Conservation (phyloP, 2,797 vertebrate species). For the Clamator glandarius region DNA sequence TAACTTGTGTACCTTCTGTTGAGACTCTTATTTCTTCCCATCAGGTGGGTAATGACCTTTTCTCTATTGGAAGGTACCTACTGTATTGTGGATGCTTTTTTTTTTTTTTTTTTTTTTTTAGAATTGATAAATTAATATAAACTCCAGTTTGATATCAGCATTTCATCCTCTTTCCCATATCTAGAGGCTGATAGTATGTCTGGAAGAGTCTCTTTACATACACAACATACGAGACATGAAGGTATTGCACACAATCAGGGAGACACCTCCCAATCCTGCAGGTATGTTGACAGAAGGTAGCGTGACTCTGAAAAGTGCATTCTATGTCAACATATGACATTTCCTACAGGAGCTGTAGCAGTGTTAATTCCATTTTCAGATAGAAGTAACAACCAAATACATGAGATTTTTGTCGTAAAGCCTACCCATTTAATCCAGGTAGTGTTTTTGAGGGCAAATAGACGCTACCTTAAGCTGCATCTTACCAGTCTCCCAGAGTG, state of each 20-base stretch:
- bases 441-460: not conserved
- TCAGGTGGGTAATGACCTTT: not conserved
- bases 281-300: slow-evolving; percentile 72
- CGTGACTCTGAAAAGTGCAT: not conserved
- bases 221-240: slow-evolving; percentile 99
- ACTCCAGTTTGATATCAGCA: not conserved
- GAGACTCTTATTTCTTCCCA: not conserved
- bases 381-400: not conserved
- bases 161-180: not conserved
- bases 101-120: not conserved
- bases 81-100: not conserved
- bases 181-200: slow-evolving; percentile 96
- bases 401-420: not conserved
- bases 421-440: not conserved
- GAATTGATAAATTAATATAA: not conserved
- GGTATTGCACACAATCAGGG: slow-evolving; percentile 97
- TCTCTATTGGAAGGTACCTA: not conserved
- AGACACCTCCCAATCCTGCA: slow-evolving; percentile 97
- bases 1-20: not conserved
- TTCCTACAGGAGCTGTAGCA: not conserved
- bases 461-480: not conserved
- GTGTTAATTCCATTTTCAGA: not conserved
- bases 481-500: not conserved
- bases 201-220: slow-evolving; percentile 99
- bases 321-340: fast-evolving